Evolutionary conservation across 2,888 invertebrate genomes (phyloP).

Genomic region (Apamea sordens): DNA sequence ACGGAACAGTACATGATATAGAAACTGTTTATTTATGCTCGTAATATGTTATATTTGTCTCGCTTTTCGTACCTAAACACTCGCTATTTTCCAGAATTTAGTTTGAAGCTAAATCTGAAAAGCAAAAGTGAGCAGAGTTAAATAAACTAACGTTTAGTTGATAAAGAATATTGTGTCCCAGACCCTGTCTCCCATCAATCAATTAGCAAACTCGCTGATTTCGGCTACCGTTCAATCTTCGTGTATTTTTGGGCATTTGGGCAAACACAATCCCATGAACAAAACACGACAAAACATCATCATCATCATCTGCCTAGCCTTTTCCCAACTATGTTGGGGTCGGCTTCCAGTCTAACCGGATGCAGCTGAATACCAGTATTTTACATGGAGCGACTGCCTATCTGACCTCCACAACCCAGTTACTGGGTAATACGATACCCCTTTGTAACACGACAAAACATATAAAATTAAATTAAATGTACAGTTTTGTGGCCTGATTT

Average conservation of each 20-base stretch:
- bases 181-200: slow-evolving; percentile 37
- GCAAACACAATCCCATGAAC: neutral
- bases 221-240: slow-evolving; percentile 45
- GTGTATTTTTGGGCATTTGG: slow-evolving; percentile 25
- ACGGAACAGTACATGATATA: slow-evolving; percentile 57
- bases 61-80: neutral
- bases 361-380: no score
- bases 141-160: slow-evolving; percentile 8
- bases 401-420: no score
- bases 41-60: slow-evolving; percentile 20
- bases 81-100: neutral
- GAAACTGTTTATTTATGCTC: slow-evolving; percentile 35
- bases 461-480: neutral
- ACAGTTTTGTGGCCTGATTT: neutral
- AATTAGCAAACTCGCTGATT: slow-evolving; percentile 45
- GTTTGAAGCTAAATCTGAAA: neutral
- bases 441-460: neutral
- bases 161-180: slow-evolving; percentile 11
- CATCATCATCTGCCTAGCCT: no score
- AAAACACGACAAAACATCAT: slow-evolving; percentile 2
- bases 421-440: no score
- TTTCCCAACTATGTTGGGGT: no score
- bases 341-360: no score
- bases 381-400: no score
- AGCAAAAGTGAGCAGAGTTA: neutral